Evolutionary conservation across 2,888 invertebrate genomes (phyloP).

Genomic region (Agriotes lineatus): DNA sequence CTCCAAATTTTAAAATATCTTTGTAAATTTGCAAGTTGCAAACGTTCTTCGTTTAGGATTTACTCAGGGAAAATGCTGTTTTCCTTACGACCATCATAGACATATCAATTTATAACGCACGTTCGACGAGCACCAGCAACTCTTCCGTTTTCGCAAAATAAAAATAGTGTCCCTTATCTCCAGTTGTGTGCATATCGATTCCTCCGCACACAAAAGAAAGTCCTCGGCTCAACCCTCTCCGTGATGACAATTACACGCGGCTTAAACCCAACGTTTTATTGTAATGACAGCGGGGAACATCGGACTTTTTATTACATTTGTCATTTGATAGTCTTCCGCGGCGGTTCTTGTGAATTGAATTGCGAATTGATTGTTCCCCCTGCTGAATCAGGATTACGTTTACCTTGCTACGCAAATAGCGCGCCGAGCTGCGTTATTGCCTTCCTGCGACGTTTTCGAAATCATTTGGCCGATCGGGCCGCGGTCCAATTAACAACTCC

Average conservation of each 20-base stretch:
- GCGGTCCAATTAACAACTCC: conserved; percentile 29
- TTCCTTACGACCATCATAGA: too few relatives aligned
- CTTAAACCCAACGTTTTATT: conserved; percentile 62
- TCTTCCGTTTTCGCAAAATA: too few relatives aligned
- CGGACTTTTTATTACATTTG: conserved; percentile 61
- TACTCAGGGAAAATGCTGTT: too few relatives aligned
- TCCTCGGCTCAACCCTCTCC: conserved; percentile 51
- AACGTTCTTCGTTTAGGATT: too few relatives aligned
- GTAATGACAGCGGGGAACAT: conserved; percentile 61
- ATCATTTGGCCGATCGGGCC: too few relatives aligned
- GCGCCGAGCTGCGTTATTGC: background rate
- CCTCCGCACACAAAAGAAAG: conserved; percentile 45
- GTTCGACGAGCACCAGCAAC: too few relatives aligned
- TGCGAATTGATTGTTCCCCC: conserved; percentile 55
- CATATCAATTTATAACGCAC: too few relatives aligned
- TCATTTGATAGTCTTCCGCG: conserved; percentile 61
- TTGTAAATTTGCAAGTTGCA: too few relatives aligned
- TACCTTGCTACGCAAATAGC: conserved; percentile 43
- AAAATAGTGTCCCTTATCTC: too few relatives aligned
- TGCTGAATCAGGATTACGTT: conserved; percentile 44
- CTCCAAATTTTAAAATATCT: too few relatives aligned
- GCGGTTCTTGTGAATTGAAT: conserved; percentile 50
- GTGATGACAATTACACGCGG: conserved; percentile 62
- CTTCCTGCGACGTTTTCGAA: background rate
- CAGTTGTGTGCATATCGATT: conserved; percentile 45